Evolutionary conservation across 2,797 vertebrate genomes (phyloP).

Genomic region (Danionella dracula): DNA sequence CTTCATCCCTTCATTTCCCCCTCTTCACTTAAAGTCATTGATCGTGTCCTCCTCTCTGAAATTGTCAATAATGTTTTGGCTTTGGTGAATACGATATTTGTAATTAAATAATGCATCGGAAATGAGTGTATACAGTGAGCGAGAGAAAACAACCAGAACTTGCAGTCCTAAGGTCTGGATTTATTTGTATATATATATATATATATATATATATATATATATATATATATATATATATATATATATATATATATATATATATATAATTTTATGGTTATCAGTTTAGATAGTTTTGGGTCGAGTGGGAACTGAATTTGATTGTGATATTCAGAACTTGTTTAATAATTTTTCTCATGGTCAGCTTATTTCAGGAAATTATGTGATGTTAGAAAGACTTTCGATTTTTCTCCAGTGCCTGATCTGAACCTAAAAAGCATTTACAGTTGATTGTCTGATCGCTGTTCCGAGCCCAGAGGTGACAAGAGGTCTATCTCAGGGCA

Average conservation of each 20-base stretch:
- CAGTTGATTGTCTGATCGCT: too few species aligned
- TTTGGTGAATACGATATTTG: constrained; percentile 10
- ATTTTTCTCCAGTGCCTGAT: background rate
- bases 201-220: too few species aligned
- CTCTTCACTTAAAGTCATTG: background rate
- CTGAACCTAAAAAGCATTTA: constrained; percentile 1
- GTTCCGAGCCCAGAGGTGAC: background rate
- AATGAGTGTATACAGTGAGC: constrained; percentile 12
- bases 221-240: too few species aligned
- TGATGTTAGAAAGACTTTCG: background rate
- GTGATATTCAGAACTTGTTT: too few species aligned
- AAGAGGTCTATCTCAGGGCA: constrained; percentile 3
- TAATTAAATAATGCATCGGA: constrained; percentile 20
- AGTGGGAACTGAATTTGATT: too few species aligned
- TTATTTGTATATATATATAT: background rate
- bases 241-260: too few species aligned
- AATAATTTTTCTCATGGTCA: too few species aligned
- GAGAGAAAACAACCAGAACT: background rate
- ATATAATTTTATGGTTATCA: too few species aligned
- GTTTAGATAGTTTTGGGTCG: too few species aligned
- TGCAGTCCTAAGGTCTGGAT: background rate
- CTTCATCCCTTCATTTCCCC: background rate
- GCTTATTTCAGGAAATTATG: background rate
- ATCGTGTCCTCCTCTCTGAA: background rate
- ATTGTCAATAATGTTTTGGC: background rate